Evolutionary conservation across 2,888 invertebrate species (phyloP).

Genomic region (Clistopyga incitator): DNA sequence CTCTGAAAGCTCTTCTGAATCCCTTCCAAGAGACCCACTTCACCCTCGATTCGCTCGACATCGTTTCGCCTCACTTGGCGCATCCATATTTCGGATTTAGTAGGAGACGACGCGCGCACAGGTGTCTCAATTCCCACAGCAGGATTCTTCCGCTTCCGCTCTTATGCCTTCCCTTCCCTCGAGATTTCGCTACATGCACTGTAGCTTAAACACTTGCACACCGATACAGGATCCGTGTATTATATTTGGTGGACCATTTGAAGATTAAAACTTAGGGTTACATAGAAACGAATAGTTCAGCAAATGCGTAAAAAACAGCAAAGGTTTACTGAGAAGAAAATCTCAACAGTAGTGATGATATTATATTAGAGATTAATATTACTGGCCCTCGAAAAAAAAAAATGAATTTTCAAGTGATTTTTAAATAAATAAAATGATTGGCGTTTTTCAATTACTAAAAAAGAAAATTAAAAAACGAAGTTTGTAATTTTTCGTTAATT

Average conservation of each 20-base stretch:
- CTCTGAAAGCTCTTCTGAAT: constrained; percentile 54
- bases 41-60: constrained; percentile 58
- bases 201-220: not conserved
- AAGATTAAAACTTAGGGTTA: not conserved
- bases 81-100: constrained; percentile 69
- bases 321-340: too few relatives aligned
- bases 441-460: too few relatives aligned
- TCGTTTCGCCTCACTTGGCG: constrained; percentile 62
- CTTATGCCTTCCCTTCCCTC: constrained; percentile 29
- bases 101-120: constrained; percentile 57
- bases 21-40: constrained; percentile 54
- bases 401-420: too few relatives aligned
- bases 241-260: not conserved
- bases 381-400: too few relatives aligned
- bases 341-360: too few relatives aligned
- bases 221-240: not conserved
- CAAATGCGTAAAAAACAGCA: too few relatives aligned
- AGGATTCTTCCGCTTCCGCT: constrained; percentile 30
- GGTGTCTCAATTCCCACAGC: constrained; percentile 66
- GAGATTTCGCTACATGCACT: not conserved
- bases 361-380: too few relatives aligned
- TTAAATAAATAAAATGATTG: too few relatives aligned
- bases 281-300: not conserved
- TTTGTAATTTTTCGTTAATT: too few relatives aligned
- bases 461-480: too few relatives aligned